Evolutionary conservation across 2,113 vertebrate species (phyloP), one percentile per base, ranked within the genome.

Genomic region (Brachypteracias leptosomus): DNA sequence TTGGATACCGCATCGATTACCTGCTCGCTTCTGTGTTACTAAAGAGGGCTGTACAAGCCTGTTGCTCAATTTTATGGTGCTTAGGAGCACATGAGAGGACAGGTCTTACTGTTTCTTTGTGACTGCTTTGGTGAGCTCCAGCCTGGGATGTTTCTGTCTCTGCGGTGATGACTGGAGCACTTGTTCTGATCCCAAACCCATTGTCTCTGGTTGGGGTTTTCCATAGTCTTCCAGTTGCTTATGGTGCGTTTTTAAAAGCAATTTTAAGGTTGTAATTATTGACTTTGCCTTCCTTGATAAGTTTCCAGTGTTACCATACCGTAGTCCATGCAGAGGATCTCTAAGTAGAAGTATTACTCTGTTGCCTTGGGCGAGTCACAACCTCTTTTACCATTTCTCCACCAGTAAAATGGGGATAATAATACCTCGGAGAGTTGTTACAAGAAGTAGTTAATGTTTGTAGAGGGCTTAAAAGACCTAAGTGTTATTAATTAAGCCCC

Each of bases 401-500:
- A 25, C 29, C 76, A 33, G 88, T 92, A 71, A 94, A 96, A 89
- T 47, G 66, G 91, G 91, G 91, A 95, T 95, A 96, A 95, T 95
- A 85, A 90, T 88, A 96, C 92, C 96, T 93, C 65, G 6, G 95
- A 95, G 95, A 93, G 85, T 91, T 94, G 93, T 91, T 95, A 94
- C 70, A 70, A 94, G 91, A 78, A 95, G 94, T 89, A 94, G 96
- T 93, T 94, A 95, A 93, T 96, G 95, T 96, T 95, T 92, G 88
- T 79, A 79, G 92, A 96, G 80, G 93, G 90, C 80, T 96, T 90
- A 94, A 95, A 93, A 93, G 81, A 89, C 85, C 83, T 89, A 93
- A 94, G 83, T 94, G 92, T 93, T 96, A 93, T 95, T 97, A 95
- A 94, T 96, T 92, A 93, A 94, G 83, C 93, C 95, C 96, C 94